Evolutionary conservation across 30 jellyfish, hydroid and myxozoan species (phyloP).

Genomic region (Sanderia malayensis): DNA sequence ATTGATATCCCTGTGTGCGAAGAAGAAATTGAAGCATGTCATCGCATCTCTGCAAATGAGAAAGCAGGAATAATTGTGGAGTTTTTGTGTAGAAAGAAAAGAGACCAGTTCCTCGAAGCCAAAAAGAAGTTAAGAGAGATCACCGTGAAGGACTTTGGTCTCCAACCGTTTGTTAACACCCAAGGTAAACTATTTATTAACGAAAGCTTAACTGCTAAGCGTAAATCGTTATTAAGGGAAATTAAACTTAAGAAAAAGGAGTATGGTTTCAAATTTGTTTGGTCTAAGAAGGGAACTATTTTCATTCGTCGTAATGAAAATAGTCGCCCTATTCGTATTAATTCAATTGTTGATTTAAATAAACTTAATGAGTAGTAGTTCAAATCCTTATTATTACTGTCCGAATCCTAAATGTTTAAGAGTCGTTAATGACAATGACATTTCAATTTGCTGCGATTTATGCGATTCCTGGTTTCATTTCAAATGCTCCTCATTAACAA

Average conservation of each 20-base stretch:
- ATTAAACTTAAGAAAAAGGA: neutral
- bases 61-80: slow-evolving; percentile 5
- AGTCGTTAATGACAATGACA: neutral
- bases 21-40: neutral
- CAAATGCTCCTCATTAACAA: neutral
- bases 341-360: neutral
- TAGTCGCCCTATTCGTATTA: neutral
- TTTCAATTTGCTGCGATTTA: neutral
- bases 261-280: neutral
- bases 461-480: neutral
- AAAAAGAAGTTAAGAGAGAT: no score
- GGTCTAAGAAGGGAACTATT: neutral
- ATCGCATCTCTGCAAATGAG: neutral
- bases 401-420: neutral
- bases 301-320: neutral
- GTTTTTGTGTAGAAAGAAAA: neutral
- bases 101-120: neutral
- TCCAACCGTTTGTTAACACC: no score
- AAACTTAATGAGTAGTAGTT: neutral
- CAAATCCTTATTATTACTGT: neutral
- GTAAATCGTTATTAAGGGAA: no score
- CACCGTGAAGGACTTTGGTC: no score
- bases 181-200: no score
- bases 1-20: neutral
- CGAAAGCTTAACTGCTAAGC: no score